These are phyloP conservation scores for Pipistrellus pipistrellus DNA, from an alignment of 2,797 vertebrate genomes.

Conservation along the genomic window DNA sequence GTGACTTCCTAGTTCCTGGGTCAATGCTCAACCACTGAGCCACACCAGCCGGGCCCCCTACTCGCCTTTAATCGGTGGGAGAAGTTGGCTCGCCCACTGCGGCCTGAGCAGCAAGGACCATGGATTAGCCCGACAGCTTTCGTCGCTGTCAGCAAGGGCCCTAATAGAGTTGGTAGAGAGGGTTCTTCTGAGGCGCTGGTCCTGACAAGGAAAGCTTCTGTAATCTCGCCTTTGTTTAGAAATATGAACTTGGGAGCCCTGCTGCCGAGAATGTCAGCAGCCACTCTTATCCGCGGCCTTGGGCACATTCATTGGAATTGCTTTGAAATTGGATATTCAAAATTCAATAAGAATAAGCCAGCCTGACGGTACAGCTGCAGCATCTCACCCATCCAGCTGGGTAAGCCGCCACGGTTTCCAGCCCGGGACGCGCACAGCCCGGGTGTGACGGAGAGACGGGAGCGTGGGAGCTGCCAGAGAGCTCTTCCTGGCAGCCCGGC, in stretches of 20 bases:
- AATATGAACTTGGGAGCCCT: slow-evolving; percentile 86
- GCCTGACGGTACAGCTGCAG: slow-evolving; percentile 89
- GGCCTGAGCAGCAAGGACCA: slow-evolving; percentile 30
- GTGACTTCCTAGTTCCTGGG: too few species aligned
- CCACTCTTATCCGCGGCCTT: slow-evolving; percentile 87
- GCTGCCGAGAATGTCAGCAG: slow-evolving; percentile 87
- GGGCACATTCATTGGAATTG: slow-evolving; percentile 89
- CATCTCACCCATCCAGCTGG: slow-evolving; percentile 88
- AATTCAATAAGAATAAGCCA: slow-evolving; percentile 90
- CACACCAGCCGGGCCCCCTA: background rate
- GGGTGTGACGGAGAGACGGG: slow-evolving; percentile 82
- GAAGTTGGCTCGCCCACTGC: slow-evolving; percentile 68
- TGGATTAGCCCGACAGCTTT: slow-evolving; percentile 56
- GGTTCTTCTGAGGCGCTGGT: slow-evolving; percentile 81
- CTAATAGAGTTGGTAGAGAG: slow-evolving; percentile 83
- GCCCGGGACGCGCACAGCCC: slow-evolving; percentile 85
- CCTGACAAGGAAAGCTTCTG: slow-evolving; percentile 85
- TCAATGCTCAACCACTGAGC: too few species aligned
- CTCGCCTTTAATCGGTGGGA: background rate
- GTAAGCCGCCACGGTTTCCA: slow-evolving; percentile 86
- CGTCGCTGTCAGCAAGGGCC: slow-evolving; percentile 71
- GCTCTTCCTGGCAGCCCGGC: slow-evolving; percentile 85
- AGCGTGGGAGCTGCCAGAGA: slow-evolving; percentile 83
- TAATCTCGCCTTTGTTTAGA: slow-evolving; percentile 89
- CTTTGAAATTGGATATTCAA: slow-evolving; percentile 89